These are phyloP conservation scores for Glossosoma conforme DNA, from an alignment of 1,140 invertebrate genomes.

Conservation along the genomic window DNA sequence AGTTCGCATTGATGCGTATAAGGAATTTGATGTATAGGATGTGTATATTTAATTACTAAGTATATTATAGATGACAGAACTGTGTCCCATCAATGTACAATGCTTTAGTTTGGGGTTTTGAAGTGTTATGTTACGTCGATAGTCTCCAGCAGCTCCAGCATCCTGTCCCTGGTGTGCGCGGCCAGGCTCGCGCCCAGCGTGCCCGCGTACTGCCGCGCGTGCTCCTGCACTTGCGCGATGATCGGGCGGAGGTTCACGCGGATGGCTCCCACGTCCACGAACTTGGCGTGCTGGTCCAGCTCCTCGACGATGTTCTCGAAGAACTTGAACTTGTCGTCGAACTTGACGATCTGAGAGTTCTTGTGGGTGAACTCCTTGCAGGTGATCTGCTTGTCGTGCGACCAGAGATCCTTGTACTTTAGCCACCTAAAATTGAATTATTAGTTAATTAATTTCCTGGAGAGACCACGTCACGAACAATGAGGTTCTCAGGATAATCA, in stretches of 20 bases:
- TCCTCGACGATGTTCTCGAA: constrained; percentile 74
- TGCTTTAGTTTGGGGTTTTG: no score
- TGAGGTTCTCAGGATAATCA: no score
- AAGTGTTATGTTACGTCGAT: constrained; percentile 57
- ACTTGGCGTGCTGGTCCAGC: constrained; percentile 54
- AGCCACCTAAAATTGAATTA: constrained; percentile 61
- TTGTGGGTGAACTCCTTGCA: constrained; percentile 72
- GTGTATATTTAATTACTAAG: no score
- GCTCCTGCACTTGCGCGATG: constrained; percentile 56
- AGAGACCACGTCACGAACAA: no score
- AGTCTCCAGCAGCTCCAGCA: constrained; percentile 57
- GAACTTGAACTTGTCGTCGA: constrained; percentile 79
- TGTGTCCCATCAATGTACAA: no score
- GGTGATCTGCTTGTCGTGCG: constrained; percentile 67
- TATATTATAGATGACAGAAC: no score
- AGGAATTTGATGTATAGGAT: no score
- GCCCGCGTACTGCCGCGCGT: constrained; percentile 67
- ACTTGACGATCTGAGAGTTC: constrained; percentile 65
- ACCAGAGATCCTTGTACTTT: constrained; percentile 75
- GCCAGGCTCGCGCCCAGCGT: constrained; percentile 59
- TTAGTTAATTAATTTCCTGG: no score
- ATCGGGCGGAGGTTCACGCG: constrained; percentile 64
- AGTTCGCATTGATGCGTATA: no score
- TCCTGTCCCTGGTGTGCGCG: constrained; percentile 53
- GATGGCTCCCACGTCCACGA: constrained; percentile 59